Evolutionary conservation across 1,140 invertebrate genomes (phyloP).

Genomic region (Asobara japonica): DNA sequence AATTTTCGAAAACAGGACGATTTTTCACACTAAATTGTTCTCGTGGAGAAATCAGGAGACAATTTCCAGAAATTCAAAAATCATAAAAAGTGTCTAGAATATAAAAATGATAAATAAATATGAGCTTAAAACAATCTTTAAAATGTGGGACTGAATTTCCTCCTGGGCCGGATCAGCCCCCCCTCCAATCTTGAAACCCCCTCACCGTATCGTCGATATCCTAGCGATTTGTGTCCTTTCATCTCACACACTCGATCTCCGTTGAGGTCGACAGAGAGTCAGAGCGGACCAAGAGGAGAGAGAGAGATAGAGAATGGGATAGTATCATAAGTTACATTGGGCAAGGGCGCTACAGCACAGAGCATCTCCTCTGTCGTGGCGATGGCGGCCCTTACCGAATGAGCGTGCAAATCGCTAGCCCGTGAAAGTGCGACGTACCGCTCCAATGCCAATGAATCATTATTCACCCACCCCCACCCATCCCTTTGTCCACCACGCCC

Average conservation of each 20-base stretch:
- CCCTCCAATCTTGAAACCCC: neutral
- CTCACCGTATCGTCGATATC: neutral
- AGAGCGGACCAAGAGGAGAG: too few species aligned
- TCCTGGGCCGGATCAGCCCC: neutral
- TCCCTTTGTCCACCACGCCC: neutral
- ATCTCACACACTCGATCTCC: neutral
- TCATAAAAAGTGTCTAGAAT: too few species aligned
- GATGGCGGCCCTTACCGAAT: neutral
- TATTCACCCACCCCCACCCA: neutral
- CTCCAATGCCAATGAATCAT: neutral
- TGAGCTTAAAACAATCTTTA: too few species aligned
- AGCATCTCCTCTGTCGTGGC: neutral
- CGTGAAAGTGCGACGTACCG: neutral
- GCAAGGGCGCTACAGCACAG: neutral
- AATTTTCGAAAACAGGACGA: too few species aligned
- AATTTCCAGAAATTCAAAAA: too few species aligned
- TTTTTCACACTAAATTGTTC: too few species aligned
- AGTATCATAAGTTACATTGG: neutral
- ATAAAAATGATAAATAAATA: too few species aligned
- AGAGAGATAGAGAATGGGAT: neutral
- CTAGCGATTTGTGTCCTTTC: neutral
- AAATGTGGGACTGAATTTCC: neutral
- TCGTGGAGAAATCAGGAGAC: too few species aligned
- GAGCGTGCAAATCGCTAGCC: neutral
- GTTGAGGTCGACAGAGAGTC: neutral